These are phyloP conservation scores for Cardiocondyla obscurior DNA, from an alignment of 1,140 invertebrate species.

Conservation along the genomic window DNA sequence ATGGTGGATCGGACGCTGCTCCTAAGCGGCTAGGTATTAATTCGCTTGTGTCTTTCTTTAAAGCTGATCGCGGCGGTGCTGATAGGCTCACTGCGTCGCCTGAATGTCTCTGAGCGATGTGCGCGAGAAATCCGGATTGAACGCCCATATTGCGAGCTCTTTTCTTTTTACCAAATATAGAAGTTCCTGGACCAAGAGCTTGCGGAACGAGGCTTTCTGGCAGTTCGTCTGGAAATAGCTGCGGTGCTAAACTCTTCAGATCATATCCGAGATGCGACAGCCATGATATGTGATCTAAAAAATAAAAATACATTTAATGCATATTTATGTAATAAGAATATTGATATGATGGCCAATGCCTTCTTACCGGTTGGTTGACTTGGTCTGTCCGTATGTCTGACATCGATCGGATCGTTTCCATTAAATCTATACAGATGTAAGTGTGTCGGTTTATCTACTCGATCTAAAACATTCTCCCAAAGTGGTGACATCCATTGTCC, in stretches of 20 bases:
- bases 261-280: conserved; percentile 93
- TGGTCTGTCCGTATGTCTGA: conserved; percentile 86
- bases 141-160: conserved; percentile 85
- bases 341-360: not conserved
- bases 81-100: conserved; percentile 89
- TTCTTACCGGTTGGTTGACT: conserved; percentile 89
- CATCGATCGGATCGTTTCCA: conserved; percentile 96
- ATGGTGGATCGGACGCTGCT: conserved; percentile 92
- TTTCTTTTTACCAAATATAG: conserved; percentile 85
- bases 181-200: conserved; percentile 84
- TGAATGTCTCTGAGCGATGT: conserved; percentile 90
- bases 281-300: conserved; percentile 92
- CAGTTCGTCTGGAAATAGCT: conserved; percentile 88
- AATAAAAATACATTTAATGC: not conserved
- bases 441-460: conserved; percentile 90
- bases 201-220: conserved; percentile 86
- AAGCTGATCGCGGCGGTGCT: conserved; percentile 88
- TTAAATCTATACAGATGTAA: conserved; percentile 95
- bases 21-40: conserved; percentile 89
- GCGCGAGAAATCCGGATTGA: conserved; percentile 91
- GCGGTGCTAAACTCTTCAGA: conserved; percentile 93
- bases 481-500: conserved; percentile 97
- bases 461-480: conserved; percentile 92
- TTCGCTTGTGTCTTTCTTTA: conserved; percentile 90
- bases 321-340: not conserved